A percentile compares a stretch with the other conserved stretches of the same genome.
phyloP scores from a whole-genome alignment of 2,888 invertebrate species.

The Eretmocerus hayati region DNA sequence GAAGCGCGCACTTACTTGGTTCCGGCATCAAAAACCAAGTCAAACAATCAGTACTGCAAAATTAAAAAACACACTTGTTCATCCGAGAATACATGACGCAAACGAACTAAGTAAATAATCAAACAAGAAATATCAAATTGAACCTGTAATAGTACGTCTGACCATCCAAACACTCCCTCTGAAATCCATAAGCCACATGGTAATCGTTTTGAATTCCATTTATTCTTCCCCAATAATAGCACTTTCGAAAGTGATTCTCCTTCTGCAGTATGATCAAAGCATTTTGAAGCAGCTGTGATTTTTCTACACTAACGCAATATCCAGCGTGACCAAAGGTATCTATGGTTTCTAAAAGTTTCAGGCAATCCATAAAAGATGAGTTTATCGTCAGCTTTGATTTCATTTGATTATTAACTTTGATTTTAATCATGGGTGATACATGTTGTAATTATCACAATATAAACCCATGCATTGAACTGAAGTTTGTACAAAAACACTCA shows the following conservation, averaged over 20 bases:
- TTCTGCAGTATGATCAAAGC: slow-evolving; percentile 71
- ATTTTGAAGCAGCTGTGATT: slow-evolving; percentile 65
- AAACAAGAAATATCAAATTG: too few species aligned
- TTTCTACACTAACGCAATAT: slow-evolving; percentile 64
- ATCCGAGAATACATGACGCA: too few species aligned
- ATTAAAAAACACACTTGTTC: background rate
- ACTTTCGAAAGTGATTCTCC: slow-evolving; percentile 75
- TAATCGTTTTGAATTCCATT: slow-evolving; percentile 72
- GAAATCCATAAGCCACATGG: slow-evolving; percentile 74
- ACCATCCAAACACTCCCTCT: slow-evolving; percentile 63
- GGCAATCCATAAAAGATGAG: slow-evolving; percentile 50
- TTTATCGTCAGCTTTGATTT: background rate
- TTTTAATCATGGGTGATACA: too few species aligned
- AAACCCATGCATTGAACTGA: too few species aligned
- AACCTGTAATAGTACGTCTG: slow-evolving; percentile 72
- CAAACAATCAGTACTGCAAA: slow-evolving; percentile 55
- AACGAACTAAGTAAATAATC: too few species aligned
- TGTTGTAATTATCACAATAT: too few species aligned
- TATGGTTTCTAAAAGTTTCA: slow-evolving; percentile 49
- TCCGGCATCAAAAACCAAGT: slow-evolving; percentile 61
- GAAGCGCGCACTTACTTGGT: slow-evolving; percentile 44
- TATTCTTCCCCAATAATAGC: slow-evolving; percentile 84
- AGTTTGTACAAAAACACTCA: too few species aligned
- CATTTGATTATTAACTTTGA: too few species aligned
- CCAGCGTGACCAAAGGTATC: slow-evolving; percentile 59